phyloP scores from a whole-genome alignment of 2,797 vertebrate species.

The Xyrichtys novacula region DNA sequence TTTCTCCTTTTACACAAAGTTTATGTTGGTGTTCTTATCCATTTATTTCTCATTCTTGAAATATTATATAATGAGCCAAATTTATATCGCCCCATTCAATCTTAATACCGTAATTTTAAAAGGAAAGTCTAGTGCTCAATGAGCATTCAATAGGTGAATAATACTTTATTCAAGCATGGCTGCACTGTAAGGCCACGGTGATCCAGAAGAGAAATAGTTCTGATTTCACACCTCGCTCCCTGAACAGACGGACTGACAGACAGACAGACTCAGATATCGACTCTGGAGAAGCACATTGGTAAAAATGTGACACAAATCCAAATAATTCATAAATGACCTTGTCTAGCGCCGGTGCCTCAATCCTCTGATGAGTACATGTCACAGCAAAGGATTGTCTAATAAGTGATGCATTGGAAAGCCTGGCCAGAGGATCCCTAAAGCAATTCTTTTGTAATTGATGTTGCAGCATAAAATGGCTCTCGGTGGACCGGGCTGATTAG shows the following conservation, averaged over 20 bases:
- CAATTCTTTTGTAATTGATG: conserved; percentile 84
- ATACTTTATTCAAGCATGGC: conserved; percentile 11
- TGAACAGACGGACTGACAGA: conserved; percentile 19
- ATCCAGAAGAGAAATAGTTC: conserved; percentile 24
- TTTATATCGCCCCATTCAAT: conserved; percentile 15
- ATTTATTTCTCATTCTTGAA: conserved; percentile 18
- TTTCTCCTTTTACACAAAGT: conserved; percentile 12
- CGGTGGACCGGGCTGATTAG: conserved; percentile 71
- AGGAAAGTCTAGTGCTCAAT: conserved; percentile 24
- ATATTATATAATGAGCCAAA: conserved; percentile 20
- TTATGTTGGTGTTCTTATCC: not conserved
- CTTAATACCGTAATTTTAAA: conserved; percentile 21
- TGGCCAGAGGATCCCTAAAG: conserved; percentile 77
- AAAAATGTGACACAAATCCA: conserved; percentile 72
- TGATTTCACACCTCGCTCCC: conserved; percentile 35
- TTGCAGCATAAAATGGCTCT: conserved; percentile 79
- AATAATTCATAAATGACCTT: conserved; percentile 80
- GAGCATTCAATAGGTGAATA: conserved; percentile 24
- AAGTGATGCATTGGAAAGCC: conserved; percentile 76
- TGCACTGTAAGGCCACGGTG: conserved; percentile 13
- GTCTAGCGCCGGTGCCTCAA: conserved; percentile 55
- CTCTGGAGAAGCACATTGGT: conserved; percentile 45
- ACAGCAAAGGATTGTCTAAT: conserved; percentile 81
- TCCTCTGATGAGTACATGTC: conserved; percentile 82
- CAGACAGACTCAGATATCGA: conserved; percentile 36